These are phyloP conservation scores for Epiblema foenella DNA, from an alignment of 2,888 invertebrate species.

Conservation along the genomic window DNA sequence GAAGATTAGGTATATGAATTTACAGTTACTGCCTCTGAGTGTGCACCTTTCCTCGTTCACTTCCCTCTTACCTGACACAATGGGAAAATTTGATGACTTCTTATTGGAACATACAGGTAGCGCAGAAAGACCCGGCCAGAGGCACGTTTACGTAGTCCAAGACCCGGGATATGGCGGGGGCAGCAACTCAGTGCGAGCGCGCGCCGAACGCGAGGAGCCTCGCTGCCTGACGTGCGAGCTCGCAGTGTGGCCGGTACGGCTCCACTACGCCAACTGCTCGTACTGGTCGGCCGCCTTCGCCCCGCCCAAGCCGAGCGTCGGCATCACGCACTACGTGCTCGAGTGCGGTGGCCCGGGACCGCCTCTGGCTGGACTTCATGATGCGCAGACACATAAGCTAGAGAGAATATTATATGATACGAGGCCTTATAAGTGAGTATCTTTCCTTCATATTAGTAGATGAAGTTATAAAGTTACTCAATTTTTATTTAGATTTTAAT, in stretches of 20 bases:
- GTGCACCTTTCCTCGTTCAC: slow-evolving; percentile 7
- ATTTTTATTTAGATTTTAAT: too few species aligned
- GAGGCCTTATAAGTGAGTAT: slow-evolving; percentile 85
- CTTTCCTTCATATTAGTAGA: background rate
- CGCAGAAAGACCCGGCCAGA: slow-evolving; percentile 93
- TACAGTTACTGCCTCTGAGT: slow-evolving; percentile 8
- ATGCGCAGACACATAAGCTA: slow-evolving; percentile 90
- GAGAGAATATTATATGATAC: slow-evolving; percentile 91
- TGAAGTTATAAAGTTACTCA: too few species aligned
- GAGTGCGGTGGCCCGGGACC: slow-evolving; percentile 97
- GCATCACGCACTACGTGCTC: slow-evolving; percentile 89
- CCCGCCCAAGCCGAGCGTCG: slow-evolving; percentile 75
- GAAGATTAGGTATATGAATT: too few species aligned
- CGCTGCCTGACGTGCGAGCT: slow-evolving; percentile 95
- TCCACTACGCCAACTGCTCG: slow-evolving; percentile 93
- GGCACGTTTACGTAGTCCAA: slow-evolving; percentile 94
- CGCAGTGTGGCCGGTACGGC: slow-evolving; percentile 91
- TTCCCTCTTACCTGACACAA: background rate
- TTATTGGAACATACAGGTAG: slow-evolving; percentile 84
- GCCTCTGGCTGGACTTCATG: slow-evolving; percentile 92
- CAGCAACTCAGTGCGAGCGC: slow-evolving; percentile 77
- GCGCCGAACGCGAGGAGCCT: slow-evolving; percentile 87
- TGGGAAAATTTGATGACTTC: background rate
- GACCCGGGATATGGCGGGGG: slow-evolving; percentile 88
- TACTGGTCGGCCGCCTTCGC: slow-evolving; percentile 92